Evolutionary conservation across 2,888 invertebrate species (phyloP).

Genomic region (Dicranocentrus wangi): DNA sequence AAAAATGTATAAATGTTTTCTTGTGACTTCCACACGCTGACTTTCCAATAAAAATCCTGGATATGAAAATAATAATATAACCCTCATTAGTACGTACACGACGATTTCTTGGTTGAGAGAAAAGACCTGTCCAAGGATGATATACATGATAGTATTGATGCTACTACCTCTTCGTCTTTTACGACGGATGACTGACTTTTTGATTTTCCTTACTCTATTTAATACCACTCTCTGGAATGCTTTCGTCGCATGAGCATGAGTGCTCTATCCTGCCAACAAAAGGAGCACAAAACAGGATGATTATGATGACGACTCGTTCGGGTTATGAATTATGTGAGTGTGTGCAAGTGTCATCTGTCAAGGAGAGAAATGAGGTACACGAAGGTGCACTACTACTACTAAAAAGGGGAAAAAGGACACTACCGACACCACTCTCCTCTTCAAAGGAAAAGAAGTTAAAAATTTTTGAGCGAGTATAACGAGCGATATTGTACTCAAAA

Average conservation of each 20-base stretch:
- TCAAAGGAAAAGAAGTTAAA: background rate
- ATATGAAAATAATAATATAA: too few relatives aligned
- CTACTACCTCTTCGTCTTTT: background rate
- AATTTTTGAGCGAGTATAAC: too few relatives aligned
- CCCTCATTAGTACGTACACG: background rate
- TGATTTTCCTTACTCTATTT: background rate
- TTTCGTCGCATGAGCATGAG: background rate
- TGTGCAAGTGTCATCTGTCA: conserved; percentile 30
- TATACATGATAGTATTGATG: too few relatives aligned
- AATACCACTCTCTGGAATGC: background rate
- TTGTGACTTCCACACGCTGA: background rate
- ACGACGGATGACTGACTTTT: background rate
- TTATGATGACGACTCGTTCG: conserved; percentile 5
- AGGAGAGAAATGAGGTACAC: background rate
- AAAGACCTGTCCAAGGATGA: background rate
- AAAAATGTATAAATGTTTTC: too few relatives aligned
- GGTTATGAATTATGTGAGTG: conserved; percentile 26
- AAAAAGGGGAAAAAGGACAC: background rate
- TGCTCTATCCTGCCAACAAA: background rate
- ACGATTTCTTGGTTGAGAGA: background rate
- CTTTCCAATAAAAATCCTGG: conserved; percentile 9
- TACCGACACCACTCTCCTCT: background rate
- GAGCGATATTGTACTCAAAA: conserved; percentile 7
- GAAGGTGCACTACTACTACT: too few relatives aligned
- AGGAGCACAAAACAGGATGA: background rate